Evolutionary conservation across 2,797 vertebrate species (phyloP).

Genomic region (Emydoidea blandingii): DNA sequence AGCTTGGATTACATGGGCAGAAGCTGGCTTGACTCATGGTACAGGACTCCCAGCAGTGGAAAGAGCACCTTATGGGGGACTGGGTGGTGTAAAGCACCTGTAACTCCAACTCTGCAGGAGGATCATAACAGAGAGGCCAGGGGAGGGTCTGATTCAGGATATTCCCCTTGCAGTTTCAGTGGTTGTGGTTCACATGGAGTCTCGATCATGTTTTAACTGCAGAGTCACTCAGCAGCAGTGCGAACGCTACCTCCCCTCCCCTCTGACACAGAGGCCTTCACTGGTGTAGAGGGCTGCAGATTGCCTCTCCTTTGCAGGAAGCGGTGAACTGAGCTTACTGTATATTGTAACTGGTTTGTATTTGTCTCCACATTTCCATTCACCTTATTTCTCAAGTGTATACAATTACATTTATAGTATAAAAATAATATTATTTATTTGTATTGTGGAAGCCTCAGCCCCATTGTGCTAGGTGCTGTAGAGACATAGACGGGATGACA

Average conservation of each 20-base stretch:
- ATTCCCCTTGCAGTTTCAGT: background rate
- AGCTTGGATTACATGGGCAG: background rate
- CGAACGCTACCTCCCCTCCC: background rate
- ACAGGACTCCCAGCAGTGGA: background rate
- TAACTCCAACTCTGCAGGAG: background rate
- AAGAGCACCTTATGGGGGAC: background rate
- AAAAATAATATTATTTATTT: background rate
- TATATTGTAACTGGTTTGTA: background rate
- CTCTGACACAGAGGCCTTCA: background rate
- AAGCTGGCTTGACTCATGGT: background rate
- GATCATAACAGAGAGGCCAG: background rate
- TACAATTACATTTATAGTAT: background rate
- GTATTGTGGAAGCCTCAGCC: background rate
- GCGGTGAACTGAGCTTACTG: background rate
- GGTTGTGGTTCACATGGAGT: background rate
- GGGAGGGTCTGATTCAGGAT: background rate
- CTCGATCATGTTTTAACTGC: background rate
- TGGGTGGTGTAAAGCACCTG: background rate
- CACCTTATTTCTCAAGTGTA: background rate
- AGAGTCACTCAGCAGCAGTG: background rate
- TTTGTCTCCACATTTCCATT: background rate
- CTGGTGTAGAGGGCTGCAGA: background rate
- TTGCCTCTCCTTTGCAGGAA: background rate
- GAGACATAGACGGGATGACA: background rate
- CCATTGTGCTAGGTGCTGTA: background rate